These are phyloP conservation scores for Diachrysia chrysitis DNA, from an alignment of 2,888 invertebrate genomes.

Conservation along the genomic window DNA sequence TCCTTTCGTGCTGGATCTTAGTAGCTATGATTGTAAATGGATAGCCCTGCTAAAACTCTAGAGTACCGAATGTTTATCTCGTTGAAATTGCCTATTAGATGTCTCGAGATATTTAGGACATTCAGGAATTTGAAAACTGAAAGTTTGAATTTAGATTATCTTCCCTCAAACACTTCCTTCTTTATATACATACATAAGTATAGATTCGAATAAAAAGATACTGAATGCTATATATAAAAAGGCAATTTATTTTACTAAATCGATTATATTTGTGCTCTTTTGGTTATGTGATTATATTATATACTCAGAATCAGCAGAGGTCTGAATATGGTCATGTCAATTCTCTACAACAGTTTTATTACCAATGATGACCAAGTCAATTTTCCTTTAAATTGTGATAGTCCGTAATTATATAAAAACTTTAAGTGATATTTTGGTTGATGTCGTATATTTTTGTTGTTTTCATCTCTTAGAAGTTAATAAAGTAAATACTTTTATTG, in stretches of 20 bases:
- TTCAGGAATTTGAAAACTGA: not conserved
- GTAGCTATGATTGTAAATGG: not conserved
- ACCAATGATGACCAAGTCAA: slow-evolving; percentile 64
- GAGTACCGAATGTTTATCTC: not conserved
- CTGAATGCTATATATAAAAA: slow-evolving; percentile 31
- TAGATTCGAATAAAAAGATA: not conserved
- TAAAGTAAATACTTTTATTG: slow-evolving; percentile 78
- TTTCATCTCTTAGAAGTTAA: slow-evolving; percentile 78
- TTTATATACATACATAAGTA: slow-evolving; percentile 6
- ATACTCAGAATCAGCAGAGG: slow-evolving; percentile 29
- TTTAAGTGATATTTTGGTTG: slow-evolving; percentile 85
- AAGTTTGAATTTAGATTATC: not conserved
- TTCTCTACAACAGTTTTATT: slow-evolving; percentile 50
- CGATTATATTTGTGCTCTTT: slow-evolving; percentile 14
- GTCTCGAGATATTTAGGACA: not conserved
- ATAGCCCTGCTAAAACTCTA: not conserved
- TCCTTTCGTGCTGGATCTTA: not conserved
- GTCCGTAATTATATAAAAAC: slow-evolving; percentile 68
- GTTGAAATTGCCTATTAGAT: not conserved
- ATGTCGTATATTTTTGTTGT: slow-evolving; percentile 84
- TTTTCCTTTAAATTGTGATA: slow-evolving; percentile 85
- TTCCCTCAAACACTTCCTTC: slow-evolving; percentile 12
- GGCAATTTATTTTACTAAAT: slow-evolving; percentile 37
- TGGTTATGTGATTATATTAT: slow-evolving; percentile 35
- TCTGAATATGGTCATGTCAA: slow-evolving; percentile 56